Base-by-base conservation (phyloP, 2,888 invertebrate species). In the Ornithoptera alexandrae region DNA sequence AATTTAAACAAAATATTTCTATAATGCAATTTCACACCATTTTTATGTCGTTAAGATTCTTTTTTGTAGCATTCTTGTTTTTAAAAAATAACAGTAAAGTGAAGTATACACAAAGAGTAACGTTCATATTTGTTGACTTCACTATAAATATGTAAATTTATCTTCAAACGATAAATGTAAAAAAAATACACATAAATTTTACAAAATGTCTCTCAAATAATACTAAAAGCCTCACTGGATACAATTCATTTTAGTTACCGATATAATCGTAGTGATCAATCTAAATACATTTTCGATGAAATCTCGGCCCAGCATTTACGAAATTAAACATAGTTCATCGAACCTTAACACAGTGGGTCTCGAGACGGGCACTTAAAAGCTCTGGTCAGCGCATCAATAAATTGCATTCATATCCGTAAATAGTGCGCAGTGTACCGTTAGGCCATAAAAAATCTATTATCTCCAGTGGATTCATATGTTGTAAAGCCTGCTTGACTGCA, bases 391-490 rank as follows among this genome's bases (percentile, higher is more conserved):
- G 70, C 67, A 67, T 70, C 67, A 62, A 64, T 67, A 74, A 72
- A 74, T 74, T 74, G 71, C 72, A 72, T 69, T 68, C 65, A 66
- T 70, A 70, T 70, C 70, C 64, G 70, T 70, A 70, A 70, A 70
- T 67, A 72, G 72, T 66, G 70, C 68, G 64, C 67, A 24, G 46
- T 59, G 56, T 70, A 64, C 76, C 75, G 76, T 75, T 76, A 76
- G 56, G 71, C 65, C 67, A 72, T 75, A 75, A 74, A 75, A 72
- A 69, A 73, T 75, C 71, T 67, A 74, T 74, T 74, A 74, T 71
- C 70, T 69, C 68, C 71, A 73, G 67, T 71, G 69, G 71, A 72
- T 65, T 61, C 57, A 67, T 67, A 67, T 53, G 69, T 62, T 61
- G 65, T 64, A 67, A 71, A 71, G 67, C 58, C 71, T 67, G 67